Conservation (phyloP, 2,888 invertebrate species). For the Loripinus fragilis region DNA sequence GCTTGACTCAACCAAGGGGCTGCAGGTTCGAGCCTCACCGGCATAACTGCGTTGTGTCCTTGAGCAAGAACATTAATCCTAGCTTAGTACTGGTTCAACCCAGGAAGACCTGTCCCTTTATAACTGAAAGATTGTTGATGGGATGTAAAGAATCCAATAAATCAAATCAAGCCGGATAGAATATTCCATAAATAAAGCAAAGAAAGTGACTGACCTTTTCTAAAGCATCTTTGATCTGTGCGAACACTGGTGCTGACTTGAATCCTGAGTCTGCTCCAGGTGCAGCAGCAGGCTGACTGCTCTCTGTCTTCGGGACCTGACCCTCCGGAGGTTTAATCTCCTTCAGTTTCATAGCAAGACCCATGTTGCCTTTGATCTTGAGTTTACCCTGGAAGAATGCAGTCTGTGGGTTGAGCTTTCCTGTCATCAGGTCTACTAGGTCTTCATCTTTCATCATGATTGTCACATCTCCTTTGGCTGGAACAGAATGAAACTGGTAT, state of each 20-base stretch:
- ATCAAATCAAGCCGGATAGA: too few relatives aligned
- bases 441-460: slow-evolving; percentile 95
- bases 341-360: slow-evolving; percentile 94
- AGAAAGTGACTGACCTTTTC: slow-evolving; percentile 69
- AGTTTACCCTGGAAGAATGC: slow-evolving; percentile 91
- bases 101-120: too few relatives aligned
- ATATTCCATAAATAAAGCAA: too few relatives aligned
- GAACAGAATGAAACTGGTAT: neutral
- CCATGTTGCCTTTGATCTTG: slow-evolving; percentile 98
- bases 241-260: slow-evolving; percentile 92
- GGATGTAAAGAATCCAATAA: too few relatives aligned
- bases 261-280: slow-evolving; percentile 85
- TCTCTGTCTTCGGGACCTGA: neutral
- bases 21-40: too few relatives aligned
- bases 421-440: slow-evolving; percentile 93
- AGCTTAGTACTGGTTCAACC: too few relatives aligned
- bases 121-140: too few relatives aligned
- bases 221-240: slow-evolving; percentile 91
- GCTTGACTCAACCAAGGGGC: too few relatives aligned
- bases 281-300: neutral
- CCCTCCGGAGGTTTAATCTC: slow-evolving; percentile 76
- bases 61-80: too few relatives aligned
- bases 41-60: too few relatives aligned
- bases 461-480: slow-evolving; percentile 94
- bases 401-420: slow-evolving; percentile 95